phyloP scores from a whole-genome alignment of 2,113 vertebrate species.

The Dasypus novemcinctus region DNA sequence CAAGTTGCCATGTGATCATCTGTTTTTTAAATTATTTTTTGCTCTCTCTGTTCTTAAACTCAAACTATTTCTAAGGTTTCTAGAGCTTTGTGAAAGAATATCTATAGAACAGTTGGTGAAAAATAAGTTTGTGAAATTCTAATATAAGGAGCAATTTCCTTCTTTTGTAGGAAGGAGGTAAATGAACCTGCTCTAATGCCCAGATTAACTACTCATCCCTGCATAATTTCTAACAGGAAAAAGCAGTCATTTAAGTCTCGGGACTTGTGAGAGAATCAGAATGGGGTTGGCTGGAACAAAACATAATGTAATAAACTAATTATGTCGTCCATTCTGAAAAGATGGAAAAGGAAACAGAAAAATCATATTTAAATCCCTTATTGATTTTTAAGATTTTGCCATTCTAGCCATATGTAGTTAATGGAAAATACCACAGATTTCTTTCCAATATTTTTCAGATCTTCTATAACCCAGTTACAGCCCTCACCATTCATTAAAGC shows the following conservation, averaged over 20 bases:
- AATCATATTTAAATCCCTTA: background rate
- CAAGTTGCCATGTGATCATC: background rate
- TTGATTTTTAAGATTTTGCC: background rate
- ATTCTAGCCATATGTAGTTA: background rate
- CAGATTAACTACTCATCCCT: background rate
- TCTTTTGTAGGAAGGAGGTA: background rate
- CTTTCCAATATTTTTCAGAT: constrained; percentile 3
- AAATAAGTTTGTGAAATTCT: background rate
- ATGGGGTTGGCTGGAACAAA: background rate
- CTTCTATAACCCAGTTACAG: background rate
- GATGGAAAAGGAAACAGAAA: background rate
- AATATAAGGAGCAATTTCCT: background rate
- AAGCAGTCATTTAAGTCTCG: background rate
- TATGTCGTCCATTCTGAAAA: background rate
- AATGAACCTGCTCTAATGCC: background rate
- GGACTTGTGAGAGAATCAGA: background rate
- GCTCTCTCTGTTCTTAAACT: background rate
- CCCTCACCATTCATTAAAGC: background rate
- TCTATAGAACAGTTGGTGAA: background rate
- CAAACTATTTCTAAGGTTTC: background rate
- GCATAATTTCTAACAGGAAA: background rate
- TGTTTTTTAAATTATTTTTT: background rate
- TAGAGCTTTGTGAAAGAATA: background rate
- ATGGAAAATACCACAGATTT: background rate
- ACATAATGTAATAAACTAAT: background rate